Evolutionary conservation across 53 echinoderm and acorn worm species (phyloP).

Genomic region (Arbacia lixula): DNA sequence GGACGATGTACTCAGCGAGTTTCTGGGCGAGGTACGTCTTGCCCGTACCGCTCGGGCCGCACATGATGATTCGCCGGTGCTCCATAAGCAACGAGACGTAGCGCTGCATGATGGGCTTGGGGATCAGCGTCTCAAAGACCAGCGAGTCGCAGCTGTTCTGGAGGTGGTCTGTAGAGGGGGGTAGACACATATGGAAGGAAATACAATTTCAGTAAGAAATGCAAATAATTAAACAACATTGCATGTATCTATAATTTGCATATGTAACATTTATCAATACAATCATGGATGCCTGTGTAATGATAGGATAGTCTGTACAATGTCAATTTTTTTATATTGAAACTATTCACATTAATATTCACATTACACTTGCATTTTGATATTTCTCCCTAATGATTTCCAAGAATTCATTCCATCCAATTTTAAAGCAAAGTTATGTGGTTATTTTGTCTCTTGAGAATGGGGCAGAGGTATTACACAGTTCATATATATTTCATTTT

Average conservation of each 20-base stretch:
- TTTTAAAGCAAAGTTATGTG: too few species aligned
- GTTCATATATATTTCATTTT: too few species aligned
- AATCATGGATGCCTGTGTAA: too few species aligned
- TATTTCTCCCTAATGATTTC: too few species aligned
- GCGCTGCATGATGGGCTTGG: constrained; percentile 94
- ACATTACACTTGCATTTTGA: too few species aligned
- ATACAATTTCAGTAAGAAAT: background rate
- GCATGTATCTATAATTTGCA: background rate
- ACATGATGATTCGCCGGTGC: constrained; percentile 94
- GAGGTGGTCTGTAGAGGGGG: constrained; percentile 72
- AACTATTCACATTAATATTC: too few species aligned
- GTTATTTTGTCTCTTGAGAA: too few species aligned
- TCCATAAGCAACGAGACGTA: constrained; percentile 96
- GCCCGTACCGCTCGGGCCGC: constrained; percentile 98
- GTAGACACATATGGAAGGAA: background rate
- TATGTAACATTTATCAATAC: too few species aligned
- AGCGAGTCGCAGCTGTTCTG: constrained; percentile 94
- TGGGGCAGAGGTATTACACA: too few species aligned
- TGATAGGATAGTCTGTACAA: too few species aligned
- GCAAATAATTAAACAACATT: background rate
- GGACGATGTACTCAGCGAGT: constrained; percentile 96
- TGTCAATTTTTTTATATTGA: too few species aligned
- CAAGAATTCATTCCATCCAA: too few species aligned
- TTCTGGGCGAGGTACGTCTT: constrained; percentile 99
- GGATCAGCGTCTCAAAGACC: constrained; percentile 96